Conservation (phyloP, 1,140 invertebrate genomes). For the Matsumurasca onukii region DNA sequence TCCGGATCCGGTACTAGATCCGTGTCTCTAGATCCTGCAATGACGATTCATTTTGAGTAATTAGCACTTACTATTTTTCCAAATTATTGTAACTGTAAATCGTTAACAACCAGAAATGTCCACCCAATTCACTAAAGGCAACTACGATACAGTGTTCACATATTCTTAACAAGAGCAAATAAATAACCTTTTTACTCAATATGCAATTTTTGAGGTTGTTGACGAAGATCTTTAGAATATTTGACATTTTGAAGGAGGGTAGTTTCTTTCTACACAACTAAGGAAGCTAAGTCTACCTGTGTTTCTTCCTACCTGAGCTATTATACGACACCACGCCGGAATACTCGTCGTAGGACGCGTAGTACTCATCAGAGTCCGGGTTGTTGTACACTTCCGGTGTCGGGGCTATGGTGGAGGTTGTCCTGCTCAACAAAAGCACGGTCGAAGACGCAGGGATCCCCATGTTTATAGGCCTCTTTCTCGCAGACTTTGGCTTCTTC, state of each 20-base stretch:
- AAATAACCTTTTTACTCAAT: too few species aligned
- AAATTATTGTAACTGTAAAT: background rate
- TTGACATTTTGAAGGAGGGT: background rate
- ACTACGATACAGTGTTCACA: background rate
- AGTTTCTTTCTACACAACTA: background rate
- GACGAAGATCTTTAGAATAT: too few species aligned
- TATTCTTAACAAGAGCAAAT: too few species aligned
- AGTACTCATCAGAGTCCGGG: constrained; percentile 22
- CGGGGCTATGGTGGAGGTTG: background rate
- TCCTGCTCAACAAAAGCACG: background rate
- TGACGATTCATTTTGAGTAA: background rate
- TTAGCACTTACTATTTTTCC: background rate
- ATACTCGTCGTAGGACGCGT: constrained; percentile 22
- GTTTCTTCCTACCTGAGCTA: constrained; percentile 2
- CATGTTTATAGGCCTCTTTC: constrained; percentile 1
- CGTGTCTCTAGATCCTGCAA: constrained; percentile 20
- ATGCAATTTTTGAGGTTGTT: too few species aligned
- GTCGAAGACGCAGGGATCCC: constrained; percentile 14
- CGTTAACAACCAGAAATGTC: background rate
- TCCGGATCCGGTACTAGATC: constrained; percentile 28
- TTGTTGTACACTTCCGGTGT: background rate
- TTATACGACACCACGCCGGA: constrained; percentile 13
- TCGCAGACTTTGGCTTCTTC: background rate
- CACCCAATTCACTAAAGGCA: background rate
- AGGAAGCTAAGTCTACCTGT: background rate